These are phyloP conservation scores for Austrofundulus limnaeus DNA, from an alignment of 2,113 vertebrate genomes.

Conservation along the genomic window DNA sequence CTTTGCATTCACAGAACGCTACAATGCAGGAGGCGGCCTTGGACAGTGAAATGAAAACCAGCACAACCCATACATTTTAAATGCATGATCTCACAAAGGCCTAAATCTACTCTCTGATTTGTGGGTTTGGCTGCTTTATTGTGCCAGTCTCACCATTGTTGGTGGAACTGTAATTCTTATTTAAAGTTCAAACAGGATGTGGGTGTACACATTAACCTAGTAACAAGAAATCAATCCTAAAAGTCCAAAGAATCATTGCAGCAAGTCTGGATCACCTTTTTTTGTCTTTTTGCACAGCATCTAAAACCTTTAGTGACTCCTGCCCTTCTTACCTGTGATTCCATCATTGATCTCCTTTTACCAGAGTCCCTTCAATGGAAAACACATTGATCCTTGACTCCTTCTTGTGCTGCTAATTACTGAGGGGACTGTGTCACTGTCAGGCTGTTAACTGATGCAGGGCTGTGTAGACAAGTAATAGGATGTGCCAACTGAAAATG, in stretches of 20 bases:
- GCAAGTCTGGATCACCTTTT: constrained; percentile 13
- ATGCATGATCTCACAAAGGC: constrained; percentile 35
- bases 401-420: constrained; percentile 75
- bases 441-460: constrained; percentile 67
- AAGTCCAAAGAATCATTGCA: constrained; percentile 50
- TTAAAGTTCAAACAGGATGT: constrained; percentile 50
- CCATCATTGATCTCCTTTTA: constrained; percentile 61
- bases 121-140: constrained; percentile 18
- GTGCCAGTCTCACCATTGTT: constrained; percentile 17
- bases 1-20: constrained; percentile 48
- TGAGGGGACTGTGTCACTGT: constrained; percentile 71
- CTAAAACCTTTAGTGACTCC: constrained; percentile 46
- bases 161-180: constrained; percentile 38
- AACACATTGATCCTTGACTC: constrained; percentile 72
- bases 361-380: constrained; percentile 61
- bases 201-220: constrained; percentile 30
- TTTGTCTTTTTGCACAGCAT: constrained; percentile 5
- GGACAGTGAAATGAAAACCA: constrained; percentile 46
- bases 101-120: constrained; percentile 20
- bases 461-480: constrained; percentile 55
- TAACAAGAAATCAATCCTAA: constrained; percentile 56
- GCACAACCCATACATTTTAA: constrained; percentile 50
- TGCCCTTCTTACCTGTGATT: constrained; percentile 18
- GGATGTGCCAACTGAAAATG: constrained; percentile 57
- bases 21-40: constrained; percentile 48